Conservation (phyloP, 2,113 vertebrate genomes). For the Eulemur rufifrons region DNA sequence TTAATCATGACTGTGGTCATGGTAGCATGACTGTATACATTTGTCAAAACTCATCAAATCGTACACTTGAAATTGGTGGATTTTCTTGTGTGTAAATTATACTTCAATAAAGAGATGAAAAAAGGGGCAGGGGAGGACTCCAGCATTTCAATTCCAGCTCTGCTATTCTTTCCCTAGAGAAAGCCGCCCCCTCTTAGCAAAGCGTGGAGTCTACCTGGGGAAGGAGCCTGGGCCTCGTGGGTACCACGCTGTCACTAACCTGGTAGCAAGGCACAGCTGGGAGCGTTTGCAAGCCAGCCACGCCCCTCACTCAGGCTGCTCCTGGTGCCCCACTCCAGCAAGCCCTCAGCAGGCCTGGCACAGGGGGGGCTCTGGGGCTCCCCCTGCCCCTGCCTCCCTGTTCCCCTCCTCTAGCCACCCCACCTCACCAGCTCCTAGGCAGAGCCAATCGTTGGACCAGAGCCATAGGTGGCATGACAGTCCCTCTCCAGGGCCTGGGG, state of each 20-base stretch:
- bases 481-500: neutral
- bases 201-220: neutral
- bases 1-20: neutral
- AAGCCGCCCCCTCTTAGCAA: neutral
- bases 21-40: neutral
- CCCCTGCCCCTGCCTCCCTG: neutral
- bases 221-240: neutral
- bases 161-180: neutral
- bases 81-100: neutral
- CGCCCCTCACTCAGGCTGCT: rapidly evolving
- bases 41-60: neutral
- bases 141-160: neutral
- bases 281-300: too few species aligned
- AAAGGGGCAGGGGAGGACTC: too few species aligned
- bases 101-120: neutral
- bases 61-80: neutral
- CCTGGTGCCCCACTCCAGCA: neutral
- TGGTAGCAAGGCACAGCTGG: neutral
- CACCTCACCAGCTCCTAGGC: neutral
- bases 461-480: neutral
- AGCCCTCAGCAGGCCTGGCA: neutral
- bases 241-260: neutral
- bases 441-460: neutral
- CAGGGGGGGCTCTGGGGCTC: neutral
- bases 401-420: neutral